phyloP scores from a whole-genome alignment of 2,797 vertebrate species.

The Poliocrania exsul region DNA sequence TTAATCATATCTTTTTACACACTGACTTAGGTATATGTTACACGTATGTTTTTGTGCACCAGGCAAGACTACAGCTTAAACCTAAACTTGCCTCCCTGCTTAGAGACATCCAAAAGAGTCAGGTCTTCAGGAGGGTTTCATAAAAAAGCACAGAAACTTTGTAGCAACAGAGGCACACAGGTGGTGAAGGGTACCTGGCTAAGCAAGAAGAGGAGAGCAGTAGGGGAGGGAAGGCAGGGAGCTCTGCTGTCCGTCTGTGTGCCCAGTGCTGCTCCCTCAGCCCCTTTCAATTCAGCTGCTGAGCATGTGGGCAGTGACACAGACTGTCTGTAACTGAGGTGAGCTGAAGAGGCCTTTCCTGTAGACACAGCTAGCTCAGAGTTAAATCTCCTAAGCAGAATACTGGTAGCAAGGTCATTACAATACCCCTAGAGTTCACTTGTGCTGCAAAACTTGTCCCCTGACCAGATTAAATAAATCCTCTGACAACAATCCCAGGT shows the following conservation, averaged over 20 bases:
- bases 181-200: neutral
- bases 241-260: fast-evolving
- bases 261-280: fast-evolving
- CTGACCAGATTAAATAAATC: neutral
- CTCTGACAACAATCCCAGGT: neutral
- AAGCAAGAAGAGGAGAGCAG: neutral
- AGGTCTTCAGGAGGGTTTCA: neutral
- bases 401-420: neutral
- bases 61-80: neutral
- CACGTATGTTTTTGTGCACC: neutral
- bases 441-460: neutral
- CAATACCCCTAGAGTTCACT: neutral
- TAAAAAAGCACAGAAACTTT: neutral
- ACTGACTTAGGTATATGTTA: neutral
- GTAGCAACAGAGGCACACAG: neutral
- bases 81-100: neutral
- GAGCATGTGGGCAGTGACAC: fast-evolving
- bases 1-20: neutral
- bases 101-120: neutral
- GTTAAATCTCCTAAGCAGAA: neutral
- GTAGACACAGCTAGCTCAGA: neutral
- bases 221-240: neutral
- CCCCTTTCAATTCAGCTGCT: neutral
- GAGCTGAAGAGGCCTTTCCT: neutral
- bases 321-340: neutral